Evolutionary conservation across 2,888 invertebrate species (phyloP).

Genomic region (Cheiracanthium punctorium): DNA sequence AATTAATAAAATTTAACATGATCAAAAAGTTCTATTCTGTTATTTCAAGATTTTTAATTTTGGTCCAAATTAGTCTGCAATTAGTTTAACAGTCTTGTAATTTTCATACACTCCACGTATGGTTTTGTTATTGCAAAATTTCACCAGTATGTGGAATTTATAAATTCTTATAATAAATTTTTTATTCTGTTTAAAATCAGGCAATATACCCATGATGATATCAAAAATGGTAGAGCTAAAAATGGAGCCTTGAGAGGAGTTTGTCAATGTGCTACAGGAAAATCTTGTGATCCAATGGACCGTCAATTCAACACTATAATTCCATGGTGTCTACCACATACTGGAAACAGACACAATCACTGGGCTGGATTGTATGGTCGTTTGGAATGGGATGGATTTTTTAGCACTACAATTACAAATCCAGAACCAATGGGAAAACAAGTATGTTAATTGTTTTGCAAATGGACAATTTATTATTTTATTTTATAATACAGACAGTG

Average conservation of each 20-base stretch:
- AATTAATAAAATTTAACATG: no score
- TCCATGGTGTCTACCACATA: conserved; percentile 92
- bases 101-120: no score
- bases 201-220: conserved; percentile 79
- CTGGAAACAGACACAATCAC: conserved; percentile 88
- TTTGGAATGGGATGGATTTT: conserved; percentile 88
- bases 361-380: conserved; percentile 91
- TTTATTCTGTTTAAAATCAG: conserved; percentile 73
- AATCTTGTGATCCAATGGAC: conserved; percentile 82
- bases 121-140: no score
- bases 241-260: conserved; percentile 82
- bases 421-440: conserved; percentile 95
- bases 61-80: no score
- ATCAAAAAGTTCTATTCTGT: no score
- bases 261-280: conserved; percentile 82
- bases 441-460: conserved; percentile 75
- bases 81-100: no score
- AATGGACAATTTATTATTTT: neutral
- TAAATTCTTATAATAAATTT: no score
- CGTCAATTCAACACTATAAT: conserved; percentile 88
- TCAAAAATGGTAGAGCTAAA: conserved; percentile 78
- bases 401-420: conserved; percentile 87
- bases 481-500: neutral
- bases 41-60: no score
- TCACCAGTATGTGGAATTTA: no score